Evolutionary conservation across 2,113 vertebrate genomes (phyloP), one percentile per base, ranked within the genome.

Genomic region (Galeopterus variegatus): DNA sequence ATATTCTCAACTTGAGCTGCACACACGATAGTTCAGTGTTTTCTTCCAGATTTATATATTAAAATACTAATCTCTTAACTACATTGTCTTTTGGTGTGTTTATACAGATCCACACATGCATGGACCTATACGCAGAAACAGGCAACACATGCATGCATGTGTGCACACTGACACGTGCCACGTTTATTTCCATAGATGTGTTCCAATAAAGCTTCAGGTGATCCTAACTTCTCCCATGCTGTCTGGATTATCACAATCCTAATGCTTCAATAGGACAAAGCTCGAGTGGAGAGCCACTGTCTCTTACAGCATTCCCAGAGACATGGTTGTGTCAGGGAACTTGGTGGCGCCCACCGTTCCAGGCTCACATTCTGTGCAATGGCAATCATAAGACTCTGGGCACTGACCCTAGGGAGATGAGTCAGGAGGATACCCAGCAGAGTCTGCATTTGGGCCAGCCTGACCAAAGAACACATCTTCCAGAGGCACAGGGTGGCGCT

Each of bases 371-470:
- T 41, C 52, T 79, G 1, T 56, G 48, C 45, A 75, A 54, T 18
- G 9, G 24, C 1, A 0, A 2, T 45, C 52, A 3, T 4, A 9
- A 56, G 5, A 26, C n/a, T 26, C 54, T 54, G 36, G 41, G 11
- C 4, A 24, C 28, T 33, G 64, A 26, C n/a, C 23, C 23, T 75
- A 48, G 24, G 24, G 10, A 60, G 26, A 23, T 31, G 45, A 48
- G 31, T 23, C 19, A 15, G 21, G 19, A 77, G 60, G 33, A 45
- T 0, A 50, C 7, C 2, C 13, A 19, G 1, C 28, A 23, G 14
- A 79, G 36, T 31, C 58, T 52, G 48, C 41, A 70, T 65, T 64
- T 84, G 60, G 48, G 60, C 18, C 41, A 60, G 48, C 14, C 19
- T 36, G 45, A 72, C 7, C 48, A 67, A 62, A 54, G 36, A 24